A percentile compares a stretch with the other conserved stretches of the same genome.
phyloP scores from a whole-genome alignment of 1,140 invertebrate species.

The Trachymyrmex cornetzi region DNA sequence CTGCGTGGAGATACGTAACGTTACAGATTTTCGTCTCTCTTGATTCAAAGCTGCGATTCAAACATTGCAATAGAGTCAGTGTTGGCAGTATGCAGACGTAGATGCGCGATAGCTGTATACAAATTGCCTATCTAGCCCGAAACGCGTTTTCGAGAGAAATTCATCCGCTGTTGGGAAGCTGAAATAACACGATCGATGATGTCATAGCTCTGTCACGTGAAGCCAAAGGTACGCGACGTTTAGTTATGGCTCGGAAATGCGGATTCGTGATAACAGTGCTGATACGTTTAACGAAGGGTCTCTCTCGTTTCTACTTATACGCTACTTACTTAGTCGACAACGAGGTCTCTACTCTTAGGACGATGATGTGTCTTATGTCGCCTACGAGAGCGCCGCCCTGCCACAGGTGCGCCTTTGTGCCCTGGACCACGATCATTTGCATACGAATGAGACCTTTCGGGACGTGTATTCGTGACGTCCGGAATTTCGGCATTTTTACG shows the following conservation, averaged over 20 bases:
- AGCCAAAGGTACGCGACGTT: conserved; percentile 51
- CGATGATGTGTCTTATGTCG: conserved; percentile 53
- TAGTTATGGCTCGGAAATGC: conserved; percentile 62
- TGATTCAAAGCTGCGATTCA: not conserved
- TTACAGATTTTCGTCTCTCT: conserved; percentile 39
- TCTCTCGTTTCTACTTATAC: not conserved
- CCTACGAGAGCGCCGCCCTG: conserved; percentile 16
- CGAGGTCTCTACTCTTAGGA: conserved; percentile 27
- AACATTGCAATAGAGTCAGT: not conserved
- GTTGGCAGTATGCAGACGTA: not conserved
- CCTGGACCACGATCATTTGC: conserved; percentile 39
- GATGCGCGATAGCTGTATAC: conserved; percentile 45
- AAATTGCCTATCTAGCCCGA: conserved; percentile 57
- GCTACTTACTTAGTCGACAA: conserved; percentile 31
- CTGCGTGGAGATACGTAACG: conserved; percentile 20
- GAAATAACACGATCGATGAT: conserved; percentile 74
- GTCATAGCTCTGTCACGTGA: conserved; percentile 50
- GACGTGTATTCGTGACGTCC: not conserved
- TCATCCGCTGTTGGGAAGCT: conserved; percentile 45
- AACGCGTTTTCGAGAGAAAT: conserved; percentile 56
- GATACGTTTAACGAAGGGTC: conserved; percentile 64
- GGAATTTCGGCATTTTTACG: conserved; percentile 46
- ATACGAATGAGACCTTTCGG: conserved; percentile 63
- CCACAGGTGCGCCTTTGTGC: conserved; percentile 61
- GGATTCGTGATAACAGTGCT: conserved; percentile 60